Evolutionary conservation across 2,888 invertebrate species (phyloP).

Genomic region (Rotaria sp.): DNA sequence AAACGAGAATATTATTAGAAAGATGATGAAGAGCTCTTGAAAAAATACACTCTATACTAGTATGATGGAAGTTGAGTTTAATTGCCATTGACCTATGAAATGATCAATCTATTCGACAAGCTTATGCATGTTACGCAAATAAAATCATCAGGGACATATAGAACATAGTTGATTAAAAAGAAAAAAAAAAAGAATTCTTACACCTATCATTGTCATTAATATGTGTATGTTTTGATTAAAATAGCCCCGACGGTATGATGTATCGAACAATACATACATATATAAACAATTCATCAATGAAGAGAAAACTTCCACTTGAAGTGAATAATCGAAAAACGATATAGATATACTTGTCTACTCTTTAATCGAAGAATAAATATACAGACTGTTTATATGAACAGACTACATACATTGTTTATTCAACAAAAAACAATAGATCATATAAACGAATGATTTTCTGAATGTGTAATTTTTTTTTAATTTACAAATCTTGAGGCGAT

Average conservation of each 20-base stretch:
- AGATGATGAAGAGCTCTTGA: slow-evolving; percentile 1
- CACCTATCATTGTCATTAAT: neutral
- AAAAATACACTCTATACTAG: neutral
- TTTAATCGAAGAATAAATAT: neutral
- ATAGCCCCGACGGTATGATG: neutral
- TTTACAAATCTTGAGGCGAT: neutral
- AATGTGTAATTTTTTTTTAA: neutral
- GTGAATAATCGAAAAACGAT: neutral
- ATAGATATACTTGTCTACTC: neutral
- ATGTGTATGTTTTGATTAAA: neutral
- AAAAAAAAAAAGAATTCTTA: neutral
- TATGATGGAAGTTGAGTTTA: neutral
- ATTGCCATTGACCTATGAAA: slow-evolving; percentile 2
- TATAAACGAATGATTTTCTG: neutral
- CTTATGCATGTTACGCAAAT: neutral
- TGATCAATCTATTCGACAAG: neutral
- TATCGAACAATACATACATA: neutral
- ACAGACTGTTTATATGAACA: neutral
- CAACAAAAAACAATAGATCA: neutral
- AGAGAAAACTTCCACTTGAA: neutral
- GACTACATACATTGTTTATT: neutral
- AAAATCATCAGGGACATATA: neutral
- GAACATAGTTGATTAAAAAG: neutral
- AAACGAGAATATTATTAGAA: neutral
- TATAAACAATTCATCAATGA: neutral